phyloP scores from a whole-genome alignment of 2,888 invertebrate genomes.

The Blastobasis adustella region DNA sequence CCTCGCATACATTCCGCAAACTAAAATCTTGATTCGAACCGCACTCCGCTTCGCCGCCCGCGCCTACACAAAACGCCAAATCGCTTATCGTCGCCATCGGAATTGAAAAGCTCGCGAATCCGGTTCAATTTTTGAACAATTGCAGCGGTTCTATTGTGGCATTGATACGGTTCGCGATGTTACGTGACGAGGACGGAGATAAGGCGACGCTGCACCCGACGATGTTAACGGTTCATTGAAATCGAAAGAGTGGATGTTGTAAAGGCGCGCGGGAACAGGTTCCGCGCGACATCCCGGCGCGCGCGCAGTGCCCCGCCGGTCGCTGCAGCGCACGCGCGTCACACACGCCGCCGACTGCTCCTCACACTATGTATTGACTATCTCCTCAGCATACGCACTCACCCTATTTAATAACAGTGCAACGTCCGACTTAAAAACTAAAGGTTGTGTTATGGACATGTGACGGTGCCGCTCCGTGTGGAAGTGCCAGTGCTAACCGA shows the following conservation, averaged over 20 bases:
- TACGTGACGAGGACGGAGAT: constrained; percentile 51
- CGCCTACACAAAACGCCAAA: not conserved
- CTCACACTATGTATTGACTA: too few relatives aligned
- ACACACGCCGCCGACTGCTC: constrained; percentile 26
- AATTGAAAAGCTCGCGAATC: constrained; percentile 19
- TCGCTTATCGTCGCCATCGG: constrained; percentile 14
- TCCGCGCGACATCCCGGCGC: constrained; percentile 58
- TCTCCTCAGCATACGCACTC: constrained; percentile 12
- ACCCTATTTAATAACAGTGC: constrained; percentile 26
- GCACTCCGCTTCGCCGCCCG: not conserved
- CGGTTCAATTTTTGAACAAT: constrained; percentile 19
- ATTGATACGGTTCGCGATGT: constrained; percentile 29
- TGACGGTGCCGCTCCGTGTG: constrained; percentile 25
- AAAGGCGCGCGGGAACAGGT: constrained; percentile 60
- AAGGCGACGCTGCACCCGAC: constrained; percentile 47
- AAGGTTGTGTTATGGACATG: not conserved
- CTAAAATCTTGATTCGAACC: too few relatives aligned
- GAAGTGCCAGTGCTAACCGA: constrained; percentile 43
- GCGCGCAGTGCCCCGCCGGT: constrained; percentile 61
- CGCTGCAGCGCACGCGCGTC: constrained; percentile 54
- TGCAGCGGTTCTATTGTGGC: constrained; percentile 16
- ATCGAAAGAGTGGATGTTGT: constrained; percentile 57
- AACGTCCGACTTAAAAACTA: too few relatives aligned
- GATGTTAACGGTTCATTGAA: constrained; percentile 72
- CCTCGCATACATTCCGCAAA: constrained; percentile 27